A percentile compares a stretch with the other conserved stretches of the same genome.
These are phyloP conservation scores for Drosophila barbarae DNA, from an alignment of 2,888 invertebrate species.

Conservation along the genomic window DNA sequence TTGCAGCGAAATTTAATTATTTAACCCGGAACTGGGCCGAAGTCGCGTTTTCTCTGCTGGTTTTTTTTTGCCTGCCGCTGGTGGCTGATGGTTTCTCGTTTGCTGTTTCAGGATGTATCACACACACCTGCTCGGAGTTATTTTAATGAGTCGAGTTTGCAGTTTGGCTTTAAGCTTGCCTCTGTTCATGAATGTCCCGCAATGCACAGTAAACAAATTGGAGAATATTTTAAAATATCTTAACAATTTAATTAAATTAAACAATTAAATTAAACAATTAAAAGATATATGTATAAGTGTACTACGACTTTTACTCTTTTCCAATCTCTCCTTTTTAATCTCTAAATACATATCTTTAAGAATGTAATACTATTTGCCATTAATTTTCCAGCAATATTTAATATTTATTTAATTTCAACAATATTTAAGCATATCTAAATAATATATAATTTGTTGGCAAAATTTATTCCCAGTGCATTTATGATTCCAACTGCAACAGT, in stretches of 20 bases:
- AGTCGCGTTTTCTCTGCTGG: constrained; percentile 19
- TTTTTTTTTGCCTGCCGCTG: constrained; percentile 17
- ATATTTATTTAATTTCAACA: too few species aligned
- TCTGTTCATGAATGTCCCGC: constrained; percentile 16
- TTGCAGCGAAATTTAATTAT: constrained; percentile 69
- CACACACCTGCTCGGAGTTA: constrained; percentile 65
- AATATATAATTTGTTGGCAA: too few species aligned
- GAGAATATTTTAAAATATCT: too few species aligned
- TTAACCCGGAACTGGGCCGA: constrained; percentile 75
- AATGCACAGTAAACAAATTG: too few species aligned
- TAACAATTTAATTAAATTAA: too few species aligned
- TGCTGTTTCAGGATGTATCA: constrained; percentile 60
- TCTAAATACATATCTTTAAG: too few species aligned
- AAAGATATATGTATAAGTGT: too few species aligned
- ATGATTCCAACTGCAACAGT: constrained; percentile 14
- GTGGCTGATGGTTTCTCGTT: constrained; percentile 32
- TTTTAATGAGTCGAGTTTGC: constrained; percentile 63
- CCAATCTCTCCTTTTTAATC: too few species aligned
- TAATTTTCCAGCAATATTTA: too few species aligned
- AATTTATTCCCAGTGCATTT: constrained; percentile 14
- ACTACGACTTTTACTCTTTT: too few species aligned
- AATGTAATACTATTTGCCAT: too few species aligned
- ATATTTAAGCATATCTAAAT: background rate
- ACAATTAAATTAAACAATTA: too few species aligned
- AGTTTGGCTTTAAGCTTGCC: constrained; percentile 56